These are phyloP conservation scores for Micrasema longulum DNA, from an alignment of 1,140 invertebrate genomes.

Conservation along the genomic window DNA sequence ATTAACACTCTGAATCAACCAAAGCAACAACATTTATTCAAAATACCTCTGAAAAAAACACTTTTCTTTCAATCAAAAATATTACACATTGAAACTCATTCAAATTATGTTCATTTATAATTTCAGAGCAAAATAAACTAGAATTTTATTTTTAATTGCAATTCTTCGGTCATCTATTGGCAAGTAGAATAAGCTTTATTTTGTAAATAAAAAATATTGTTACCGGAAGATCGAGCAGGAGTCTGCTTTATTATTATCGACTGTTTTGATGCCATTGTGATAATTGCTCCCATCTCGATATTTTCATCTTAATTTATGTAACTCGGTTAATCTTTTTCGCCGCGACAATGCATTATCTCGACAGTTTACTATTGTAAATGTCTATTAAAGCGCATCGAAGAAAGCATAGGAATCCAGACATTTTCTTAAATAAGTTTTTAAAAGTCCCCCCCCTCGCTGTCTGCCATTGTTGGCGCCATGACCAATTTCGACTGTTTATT, in stretches of 20 bases:
- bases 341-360: slow-evolving; percentile 2
- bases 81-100: too few species aligned
- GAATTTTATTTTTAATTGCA: not conserved
- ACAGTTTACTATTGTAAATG: not conserved
- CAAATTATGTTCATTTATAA: too few species aligned
- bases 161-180: slow-evolving; percentile 21
- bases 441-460: slow-evolving; percentile 28
- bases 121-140: not conserved
- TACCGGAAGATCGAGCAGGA: slow-evolving; percentile 1
- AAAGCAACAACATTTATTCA: too few species aligned
- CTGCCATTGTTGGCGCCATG: slow-evolving; percentile 50
- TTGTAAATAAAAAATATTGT: slow-evolving; percentile 13
- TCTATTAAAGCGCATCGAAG: not conserved
- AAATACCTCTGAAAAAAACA: not conserved
- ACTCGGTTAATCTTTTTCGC: not conserved
- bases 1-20: too few species aligned
- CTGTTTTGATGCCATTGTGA: slow-evolving; percentile 42
- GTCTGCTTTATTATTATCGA: slow-evolving; percentile 37
- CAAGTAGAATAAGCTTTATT: not conserved
- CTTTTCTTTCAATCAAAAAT: too few species aligned
- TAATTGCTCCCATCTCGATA: slow-evolving; percentile 20
- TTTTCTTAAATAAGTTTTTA: slow-evolving; percentile 23
- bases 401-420: not conserved
- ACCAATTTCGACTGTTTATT: slow-evolving; percentile 45
- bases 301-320: slow-evolving; percentile 1